Percentiles rank a stretch among this genome's conserved stretches.
phyloP scores from a whole-genome alignment of 2,888 invertebrate genomes.

The Eulithis testata region DNA sequence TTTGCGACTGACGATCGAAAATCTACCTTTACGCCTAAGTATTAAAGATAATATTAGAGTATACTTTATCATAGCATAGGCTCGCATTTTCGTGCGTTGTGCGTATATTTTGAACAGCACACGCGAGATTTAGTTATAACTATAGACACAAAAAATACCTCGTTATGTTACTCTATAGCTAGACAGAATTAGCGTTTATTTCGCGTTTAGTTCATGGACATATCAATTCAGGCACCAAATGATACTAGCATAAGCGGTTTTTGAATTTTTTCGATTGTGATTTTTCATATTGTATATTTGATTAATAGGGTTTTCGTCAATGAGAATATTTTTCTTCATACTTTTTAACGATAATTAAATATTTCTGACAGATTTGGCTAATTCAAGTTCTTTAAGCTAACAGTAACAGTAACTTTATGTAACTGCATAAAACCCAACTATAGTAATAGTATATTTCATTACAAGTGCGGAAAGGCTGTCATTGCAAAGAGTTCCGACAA shows the following conservation, averaged over 20 bases:
- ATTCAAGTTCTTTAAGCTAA: constrained; percentile 25
- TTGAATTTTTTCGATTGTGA: constrained; percentile 69
- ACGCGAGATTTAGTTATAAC: constrained; percentile 71
- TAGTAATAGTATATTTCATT: no score
- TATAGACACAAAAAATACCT: constrained; percentile 81
- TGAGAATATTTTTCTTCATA: constrained; percentile 22
- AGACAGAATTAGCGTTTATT: constrained; percentile 76
- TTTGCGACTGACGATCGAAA: constrained; percentile 29
- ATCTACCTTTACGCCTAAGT: constrained; percentile 80
- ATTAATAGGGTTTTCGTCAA: constrained; percentile 54
- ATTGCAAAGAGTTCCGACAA: no score
- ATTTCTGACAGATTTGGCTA: constrained; percentile 4
- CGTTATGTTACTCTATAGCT: constrained; percentile 81
- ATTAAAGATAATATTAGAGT: constrained; percentile 83
- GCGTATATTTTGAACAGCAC: constrained; percentile 67
- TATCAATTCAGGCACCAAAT: constrained; percentile 84
- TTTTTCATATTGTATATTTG: constrained; percentile 55
- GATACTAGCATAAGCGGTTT: constrained; percentile 79
- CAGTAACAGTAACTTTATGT: background rate
- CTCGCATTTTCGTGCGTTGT: constrained; percentile 63
- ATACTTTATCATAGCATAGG: constrained; percentile 78
- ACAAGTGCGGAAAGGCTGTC: no score
- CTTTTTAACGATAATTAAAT: background rate
- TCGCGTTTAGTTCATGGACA: constrained; percentile 81
- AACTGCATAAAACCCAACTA: background rate